Evolutionary conservation across 2,888 invertebrate species (phyloP).

Genomic region (Nebria salina): DNA sequence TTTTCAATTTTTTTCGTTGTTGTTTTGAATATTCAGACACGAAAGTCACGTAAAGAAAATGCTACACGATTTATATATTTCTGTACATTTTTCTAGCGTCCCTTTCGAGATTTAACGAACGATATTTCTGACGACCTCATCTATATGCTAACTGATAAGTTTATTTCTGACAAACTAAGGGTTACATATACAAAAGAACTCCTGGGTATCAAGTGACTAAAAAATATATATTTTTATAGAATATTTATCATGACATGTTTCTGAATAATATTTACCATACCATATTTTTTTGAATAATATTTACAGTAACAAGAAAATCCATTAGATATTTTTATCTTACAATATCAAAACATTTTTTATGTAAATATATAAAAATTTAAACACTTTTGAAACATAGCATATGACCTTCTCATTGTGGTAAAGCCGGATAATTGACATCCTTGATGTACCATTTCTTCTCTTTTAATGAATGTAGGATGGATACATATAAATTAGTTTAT

Average conservation of each 20-base stretch:
- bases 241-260: background rate
- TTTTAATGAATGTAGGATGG: background rate
- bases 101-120: constrained; percentile 16
- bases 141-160: constrained; percentile 22
- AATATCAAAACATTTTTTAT: background rate
- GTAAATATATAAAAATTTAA: background rate
- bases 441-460: background rate
- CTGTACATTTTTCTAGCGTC: background rate
- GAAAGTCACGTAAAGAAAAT: background rate
- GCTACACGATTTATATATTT: background rate
- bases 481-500: background rate
- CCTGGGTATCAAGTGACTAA: background rate
- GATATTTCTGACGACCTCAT: constrained; percentile 22
- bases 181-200: background rate
- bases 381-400: background rate
- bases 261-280: background rate
- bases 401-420: background rate
- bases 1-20: background rate
- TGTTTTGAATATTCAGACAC: background rate
- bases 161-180: constrained; percentile 13
- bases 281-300: background rate
- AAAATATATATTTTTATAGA: background rate
- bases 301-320: background rate
- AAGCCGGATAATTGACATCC: background rate
- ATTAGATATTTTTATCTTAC: background rate